Percentiles rank a stretch among this genome's conserved stretches.
Conservation (phyloP, 1,140 invertebrate genomes). For the Drosophila arawakana region DNA sequence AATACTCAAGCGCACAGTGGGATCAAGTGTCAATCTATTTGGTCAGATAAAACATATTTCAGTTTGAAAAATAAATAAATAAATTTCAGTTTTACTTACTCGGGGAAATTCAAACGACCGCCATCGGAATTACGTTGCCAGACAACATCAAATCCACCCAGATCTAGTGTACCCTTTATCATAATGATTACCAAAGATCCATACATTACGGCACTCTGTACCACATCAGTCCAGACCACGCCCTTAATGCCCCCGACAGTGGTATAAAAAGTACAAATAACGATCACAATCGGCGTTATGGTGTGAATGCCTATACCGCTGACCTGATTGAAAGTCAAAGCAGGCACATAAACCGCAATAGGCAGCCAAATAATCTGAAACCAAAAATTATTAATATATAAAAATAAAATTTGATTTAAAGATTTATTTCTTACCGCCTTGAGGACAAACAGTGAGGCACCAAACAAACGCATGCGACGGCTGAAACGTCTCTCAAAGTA, state of each 20-base stretch:
- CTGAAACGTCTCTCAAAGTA: constrained; percentile 93
- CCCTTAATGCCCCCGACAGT: constrained; percentile 96
- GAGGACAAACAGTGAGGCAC: constrained; percentile 89
- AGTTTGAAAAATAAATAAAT: background rate
- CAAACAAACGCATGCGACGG: constrained; percentile 89
- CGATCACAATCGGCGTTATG: constrained; percentile 92
- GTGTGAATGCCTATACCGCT: constrained; percentile 93
- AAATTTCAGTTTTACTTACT: constrained; percentile 86
- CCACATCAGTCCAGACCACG: constrained; percentile 96
- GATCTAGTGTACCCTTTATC: constrained; percentile 91
- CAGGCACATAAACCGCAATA: constrained; percentile 93
- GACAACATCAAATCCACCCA: constrained; percentile 91
- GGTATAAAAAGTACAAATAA: constrained; percentile 96
- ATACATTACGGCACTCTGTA: constrained; percentile 94
- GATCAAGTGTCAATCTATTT: constrained; percentile 88
- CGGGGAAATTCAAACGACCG: constrained; percentile 90
- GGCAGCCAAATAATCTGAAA: constrained; percentile 86
- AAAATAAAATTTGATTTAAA: constrained; percentile 73
- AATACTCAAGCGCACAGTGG: constrained; percentile 90
- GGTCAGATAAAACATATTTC: constrained; percentile 14
- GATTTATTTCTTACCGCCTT: constrained; percentile 87
- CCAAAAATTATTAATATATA: background rate
- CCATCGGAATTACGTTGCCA: constrained; percentile 90
- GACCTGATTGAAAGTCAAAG: constrained; percentile 92
- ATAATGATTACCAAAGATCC: constrained; percentile 92